Evolutionary conservation across 2,888 invertebrate genomes (phyloP), one percentile per base, ranked within the genome.

Genomic region (Macaria liturata): DNA sequence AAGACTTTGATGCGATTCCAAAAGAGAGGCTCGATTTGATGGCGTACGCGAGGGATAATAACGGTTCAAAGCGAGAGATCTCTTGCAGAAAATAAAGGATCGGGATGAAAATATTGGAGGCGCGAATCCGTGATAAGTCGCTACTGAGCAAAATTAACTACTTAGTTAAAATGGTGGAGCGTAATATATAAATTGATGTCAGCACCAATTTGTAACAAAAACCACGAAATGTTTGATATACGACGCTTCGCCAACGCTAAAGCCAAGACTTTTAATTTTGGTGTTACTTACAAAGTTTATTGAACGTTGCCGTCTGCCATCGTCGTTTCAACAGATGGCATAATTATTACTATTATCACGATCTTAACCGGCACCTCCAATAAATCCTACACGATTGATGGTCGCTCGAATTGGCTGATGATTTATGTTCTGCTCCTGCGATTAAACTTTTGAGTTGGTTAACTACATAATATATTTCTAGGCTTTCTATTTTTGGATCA

Each of bases 391-490:
- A 61, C 67, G 73, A 74, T 76, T 74, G 70, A 73, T 75, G 66
- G 68, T 65, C 66, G 66, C 66, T 70, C 64, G 58, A 65, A 65
- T 67, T 69, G 60, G 49, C 53, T 20, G 64, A 75, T 84, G 82
- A 84, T 83, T 77, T 80, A 84, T 83, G 66, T 73, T 74, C 74
- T 70, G 71, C 64, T 66, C 65, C 68, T 76, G 58, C 74, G 75
- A 78, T 76, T 77, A 73, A 74, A 76, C 70, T 75, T 76, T 75
- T 71, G 58, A 59, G 58, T 49, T 59, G 54, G 59, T 51, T 66
- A 66, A 70, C 67, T 71, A 67, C 72, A 77, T 78, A 74, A 42
- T 5, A 9, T 72, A 78, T 74, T 75, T 69, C 48, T 48, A 39
- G 64, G 65, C 71, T 75, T 73, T 76, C 70, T 71, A 70, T 69